Evolutionary conservation across 2,797 vertebrate genomes (phyloP), one percentile per base, ranked within the genome.

Genomic region (Typhlichthys subterraneus): DNA sequence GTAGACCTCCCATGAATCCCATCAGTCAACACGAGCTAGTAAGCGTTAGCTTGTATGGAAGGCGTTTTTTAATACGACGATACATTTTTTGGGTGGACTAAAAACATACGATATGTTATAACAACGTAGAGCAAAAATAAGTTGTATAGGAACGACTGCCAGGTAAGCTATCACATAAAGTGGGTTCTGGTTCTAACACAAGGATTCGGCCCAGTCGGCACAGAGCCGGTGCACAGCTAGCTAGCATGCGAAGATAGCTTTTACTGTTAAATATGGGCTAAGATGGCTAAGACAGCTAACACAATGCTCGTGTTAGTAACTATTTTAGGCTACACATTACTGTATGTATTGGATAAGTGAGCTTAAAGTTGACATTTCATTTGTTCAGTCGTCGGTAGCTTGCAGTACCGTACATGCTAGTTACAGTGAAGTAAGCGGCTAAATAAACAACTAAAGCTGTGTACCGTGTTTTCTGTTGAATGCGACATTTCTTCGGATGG

Each of bases 91-190:
- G 53, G 54, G 56, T 45, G 55, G 46, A 63, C 59, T 50, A 45
- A 10, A 15, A 15, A 38, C 46, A 49, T 59, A 67, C 62, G 73
- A 59, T 56, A 82, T 84, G 81, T 57, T 73, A 51, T 17, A 71
- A 14, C 69, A 12, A 45, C 63, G 54, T 1, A 55, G 52, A 12
- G 47, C 51, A 54, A 70, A 49, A 60, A 60, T 23, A 67, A 9
- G 55, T 45, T 38, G 66, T n/a, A 33, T 58, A 64, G 73, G 61
- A 69, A 13, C 65, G 59, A 55, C 5, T 67, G 45, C 23, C 79
- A 79, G 88, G 89, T 90, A 89, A 89, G 78, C 80, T 53, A 73
- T 64, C 48, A 63, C 61, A 65, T 63, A 54, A 70, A 65, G 59
- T 63, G 72, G 23, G 23, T 29, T 29, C 4, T 29, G 23, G 57